Evolutionary conservation across 1,140 invertebrate species (phyloP), one percentile per base, ranked within the genome.

Genomic region (Drosophila micromelanica): DNA sequence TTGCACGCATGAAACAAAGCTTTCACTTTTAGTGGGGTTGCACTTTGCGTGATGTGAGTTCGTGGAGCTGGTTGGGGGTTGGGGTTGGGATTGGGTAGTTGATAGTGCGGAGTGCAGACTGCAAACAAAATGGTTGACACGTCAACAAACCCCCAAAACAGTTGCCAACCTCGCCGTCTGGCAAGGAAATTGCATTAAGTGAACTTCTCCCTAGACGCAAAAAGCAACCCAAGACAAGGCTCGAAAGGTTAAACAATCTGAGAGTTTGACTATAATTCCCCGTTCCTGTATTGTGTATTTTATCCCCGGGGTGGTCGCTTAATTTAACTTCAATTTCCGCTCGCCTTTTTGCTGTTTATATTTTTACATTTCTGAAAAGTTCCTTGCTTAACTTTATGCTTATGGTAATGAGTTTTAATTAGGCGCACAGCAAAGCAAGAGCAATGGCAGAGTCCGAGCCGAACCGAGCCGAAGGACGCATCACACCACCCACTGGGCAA

Each of bases 371-470:
- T 59, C 49, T 67, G 55, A 51, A 78, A 75, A 76, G 85, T 76
- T 65, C 63, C 82, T 87, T 81, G 82, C 82, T 87, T 64, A 76
- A 86, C 65, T 86, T 79, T 79, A 82, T 82, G 78, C 84, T 87
- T 87, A 87, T 87, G 84, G 84, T 87, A 87, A 87, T 87, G 84
- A 87, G 84, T 87, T 87, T 87, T 87, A 87, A 87, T 89, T 87
- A 87, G 84, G 84, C 84, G 84, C 84, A 51, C 84, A 87, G 84
- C 76, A 87, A 87, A 61, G 40, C 56, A 40, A 48, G 51, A 69
- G 59, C 64, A 64, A 42, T 55, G 37, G 45, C 45, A 40, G 27
- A 72, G 76, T 64, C 51, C 67, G 52, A 62, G 38, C 37, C 56
- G 52, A 56, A 37, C 45, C 57, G 42, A 61, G 48, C 59, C 71